Evolutionary conservation across 2,113 vertebrate species (phyloP), one percentile per base, ranked within the genome.

Genomic region (Dipodomys stephensi): DNA sequence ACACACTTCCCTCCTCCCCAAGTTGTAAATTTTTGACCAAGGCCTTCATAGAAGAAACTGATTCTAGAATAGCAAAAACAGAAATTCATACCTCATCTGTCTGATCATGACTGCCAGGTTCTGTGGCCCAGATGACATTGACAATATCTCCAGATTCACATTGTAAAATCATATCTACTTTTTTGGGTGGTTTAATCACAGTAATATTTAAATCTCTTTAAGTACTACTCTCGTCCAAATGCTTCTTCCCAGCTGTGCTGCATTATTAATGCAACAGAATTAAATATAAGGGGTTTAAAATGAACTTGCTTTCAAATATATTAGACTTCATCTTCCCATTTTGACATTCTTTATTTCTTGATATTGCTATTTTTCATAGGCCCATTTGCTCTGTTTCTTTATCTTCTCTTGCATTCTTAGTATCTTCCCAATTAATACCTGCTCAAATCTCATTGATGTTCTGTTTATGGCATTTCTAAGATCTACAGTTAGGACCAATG

Each of bases 301-400:
- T 94, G 95, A 96, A 96, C 88, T 93, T 95, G 92, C 81, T 94
- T 97, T 93, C 91, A 96, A 96, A 96, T 96, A 96, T 96, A 96
- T 96, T 95, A 91, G 90, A 92, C 85, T 96, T 97, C 94, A 95
- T 86, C 68, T 94, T 95, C 90, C 74, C 67, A 86, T 73, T 93
- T 93, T 90, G 82, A 94, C 72, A 74, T 89, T 92, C 76, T 94
- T 97, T 93, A 88, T 86, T 95, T 96, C 94, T 82, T 88, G 68
- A 88, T 94, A 71, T 79, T 96, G 39, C 72, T 92, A 35, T 95
- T 95, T 95, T 96, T 91, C 60, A 88, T 20, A 85, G 83, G 69
- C 71, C 27, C 35, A 71, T 94, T 90, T 84, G 39, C 13, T 46
- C 20, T 4, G 69, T 87, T 92, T 93, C 74, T 92, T 90, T 72